A percentile compares a stretch with the other conserved stretches of the same genome.
Evolutionary conservation across 2,888 invertebrate genomes (phyloP).

Genomic region (Isotomurus palustris): DNA sequence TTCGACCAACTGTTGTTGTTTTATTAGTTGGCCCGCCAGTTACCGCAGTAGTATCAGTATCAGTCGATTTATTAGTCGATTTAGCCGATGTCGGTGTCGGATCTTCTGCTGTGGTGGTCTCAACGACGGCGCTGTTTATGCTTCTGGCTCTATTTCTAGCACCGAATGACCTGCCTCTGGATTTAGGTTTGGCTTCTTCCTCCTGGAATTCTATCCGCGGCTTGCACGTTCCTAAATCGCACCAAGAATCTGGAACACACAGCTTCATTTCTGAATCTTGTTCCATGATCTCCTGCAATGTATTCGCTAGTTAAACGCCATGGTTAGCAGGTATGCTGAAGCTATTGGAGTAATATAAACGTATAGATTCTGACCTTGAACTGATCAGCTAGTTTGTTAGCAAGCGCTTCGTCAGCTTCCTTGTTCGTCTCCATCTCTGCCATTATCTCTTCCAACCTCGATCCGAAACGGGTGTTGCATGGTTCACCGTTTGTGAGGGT

Average conservation of each 20-base stretch:
- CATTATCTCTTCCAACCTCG: neutral
- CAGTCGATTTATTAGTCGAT: too few species aligned
- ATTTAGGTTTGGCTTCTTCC: too few species aligned
- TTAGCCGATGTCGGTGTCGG: neutral
- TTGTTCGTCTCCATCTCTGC: conserved; percentile 1
- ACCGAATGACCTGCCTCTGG: neutral
- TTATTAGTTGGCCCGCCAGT: neutral
- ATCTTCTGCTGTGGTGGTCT: neutral
- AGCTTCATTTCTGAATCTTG: neutral
- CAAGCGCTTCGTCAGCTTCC: neutral
- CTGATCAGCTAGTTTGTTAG: neutral
- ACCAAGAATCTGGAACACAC: conserved; percentile 3
- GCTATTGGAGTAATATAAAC: neutral
- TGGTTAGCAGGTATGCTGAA: too few species aligned
- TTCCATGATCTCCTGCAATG: conserved; percentile 2
- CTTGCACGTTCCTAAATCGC: conserved; percentile 3
- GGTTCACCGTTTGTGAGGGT: neutral
- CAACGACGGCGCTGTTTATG: neutral
- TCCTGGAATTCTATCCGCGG: neutral
- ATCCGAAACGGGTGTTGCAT: conserved; percentile 1
- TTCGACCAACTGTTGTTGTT: too few species aligned
- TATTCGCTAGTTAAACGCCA: too few species aligned
- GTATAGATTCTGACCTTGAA: neutral
- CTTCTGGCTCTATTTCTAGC: neutral
- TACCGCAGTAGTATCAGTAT: neutral